These are phyloP conservation scores for Ia io DNA, from an alignment of 2,113 vertebrate species.

Conservation along the genomic window DNA sequence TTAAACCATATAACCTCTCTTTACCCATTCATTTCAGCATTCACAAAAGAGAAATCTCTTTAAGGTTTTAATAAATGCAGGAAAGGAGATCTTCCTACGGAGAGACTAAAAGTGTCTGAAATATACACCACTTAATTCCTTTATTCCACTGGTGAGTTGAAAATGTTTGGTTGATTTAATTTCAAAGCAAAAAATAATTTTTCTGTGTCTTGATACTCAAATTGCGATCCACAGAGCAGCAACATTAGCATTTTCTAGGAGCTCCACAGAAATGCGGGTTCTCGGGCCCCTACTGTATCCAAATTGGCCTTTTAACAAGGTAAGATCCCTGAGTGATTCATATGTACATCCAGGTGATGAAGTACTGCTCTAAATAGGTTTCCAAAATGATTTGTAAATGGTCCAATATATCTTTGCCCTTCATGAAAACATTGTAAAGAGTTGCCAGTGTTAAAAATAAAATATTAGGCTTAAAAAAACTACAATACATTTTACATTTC, in stretches of 20 bases:
- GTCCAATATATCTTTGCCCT: background rate
- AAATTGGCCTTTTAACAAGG: background rate
- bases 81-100: background rate
- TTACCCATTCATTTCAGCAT: background rate
- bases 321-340: background rate
- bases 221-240: background rate
- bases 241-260: background rate
- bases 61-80: background rate
- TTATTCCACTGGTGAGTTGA: background rate
- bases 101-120: background rate
- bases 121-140: background rate
- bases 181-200: background rate
- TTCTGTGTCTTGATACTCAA: background rate
- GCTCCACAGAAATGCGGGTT: background rate
- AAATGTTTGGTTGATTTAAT: conserved; percentile 13
- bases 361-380: background rate
- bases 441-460: background rate
- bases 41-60: background rate
- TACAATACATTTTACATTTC: background rate
- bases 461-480: background rate
- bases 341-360: background rate
- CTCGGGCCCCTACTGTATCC: background rate
- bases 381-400: background rate
- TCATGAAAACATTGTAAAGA: background rate
- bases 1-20: background rate